phyloP scores from a whole-genome alignment of 2,113 vertebrate species.

The Takifugu flavidus region DNA sequence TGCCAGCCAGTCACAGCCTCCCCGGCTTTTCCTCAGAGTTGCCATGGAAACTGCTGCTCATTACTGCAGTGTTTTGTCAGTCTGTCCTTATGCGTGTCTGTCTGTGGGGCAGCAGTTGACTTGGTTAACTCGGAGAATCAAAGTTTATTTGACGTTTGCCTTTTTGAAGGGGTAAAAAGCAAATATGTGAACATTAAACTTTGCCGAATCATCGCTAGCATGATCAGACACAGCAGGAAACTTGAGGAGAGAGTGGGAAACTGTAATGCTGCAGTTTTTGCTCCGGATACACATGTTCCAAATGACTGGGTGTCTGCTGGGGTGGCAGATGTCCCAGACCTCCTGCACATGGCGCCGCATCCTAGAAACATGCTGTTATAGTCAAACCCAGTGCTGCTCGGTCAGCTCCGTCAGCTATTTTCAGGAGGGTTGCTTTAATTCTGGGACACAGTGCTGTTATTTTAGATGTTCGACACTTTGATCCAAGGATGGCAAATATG shows the following conservation, averaged over 20 bases:
- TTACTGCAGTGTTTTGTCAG: constrained; percentile 53
- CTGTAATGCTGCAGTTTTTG: no score
- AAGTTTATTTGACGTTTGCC: neutral
- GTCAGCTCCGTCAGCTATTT: constrained; percentile 53
- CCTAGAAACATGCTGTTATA: constrained; percentile 54
- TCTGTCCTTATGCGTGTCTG: constrained; percentile 36
- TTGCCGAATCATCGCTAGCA: no score
- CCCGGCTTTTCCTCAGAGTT: constrained; percentile 65
- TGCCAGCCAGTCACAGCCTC: constrained; percentile 50
- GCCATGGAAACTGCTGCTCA: constrained; percentile 73
- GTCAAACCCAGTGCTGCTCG: constrained; percentile 29
- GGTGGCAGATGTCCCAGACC: constrained; percentile 44
- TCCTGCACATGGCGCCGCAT: constrained; percentile 37
- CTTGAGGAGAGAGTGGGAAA: no score
- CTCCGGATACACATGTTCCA: no score
- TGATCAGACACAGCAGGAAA: no score
- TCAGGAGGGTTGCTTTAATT: constrained; percentile 33
- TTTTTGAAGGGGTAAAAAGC: no score
- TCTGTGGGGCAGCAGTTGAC: constrained; percentile 40
- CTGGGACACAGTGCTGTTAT: constrained; percentile 51
- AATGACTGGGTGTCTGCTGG: constrained; percentile 25
- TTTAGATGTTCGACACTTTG: constrained; percentile 55
- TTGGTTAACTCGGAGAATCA: constrained; percentile 38
- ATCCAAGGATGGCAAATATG: constrained; percentile 39
- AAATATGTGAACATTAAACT: no score